A percentile compares a stretch with the other conserved stretches of the same genome.
phyloP scores from a whole-genome alignment of 2,113 vertebrate genomes.

The Limnothrissa miodon region DNA sequence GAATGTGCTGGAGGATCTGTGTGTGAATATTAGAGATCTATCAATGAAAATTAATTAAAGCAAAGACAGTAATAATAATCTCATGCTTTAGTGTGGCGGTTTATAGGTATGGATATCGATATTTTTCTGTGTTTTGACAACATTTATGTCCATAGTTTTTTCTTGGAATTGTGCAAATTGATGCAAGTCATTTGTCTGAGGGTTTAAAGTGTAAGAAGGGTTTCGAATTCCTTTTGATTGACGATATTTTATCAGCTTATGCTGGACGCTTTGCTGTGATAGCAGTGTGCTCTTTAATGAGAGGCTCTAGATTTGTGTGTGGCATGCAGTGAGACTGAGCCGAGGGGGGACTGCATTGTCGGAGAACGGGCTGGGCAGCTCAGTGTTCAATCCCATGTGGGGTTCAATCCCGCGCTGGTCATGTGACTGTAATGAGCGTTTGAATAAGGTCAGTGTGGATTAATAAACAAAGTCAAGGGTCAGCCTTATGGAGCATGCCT shows the following conservation, averaged over 20 bases:
- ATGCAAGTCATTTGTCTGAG: background rate
- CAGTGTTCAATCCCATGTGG: conserved; percentile 1
- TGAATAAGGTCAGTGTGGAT: conserved; percentile 5
- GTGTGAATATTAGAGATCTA: background rate
- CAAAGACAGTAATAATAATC: background rate
- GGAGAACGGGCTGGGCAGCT: background rate
- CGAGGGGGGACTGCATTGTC: background rate
- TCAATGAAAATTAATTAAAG: no score
- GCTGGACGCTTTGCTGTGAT: background rate
- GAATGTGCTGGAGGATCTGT: background rate
- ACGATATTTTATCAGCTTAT: background rate
- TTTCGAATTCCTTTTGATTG: no score
- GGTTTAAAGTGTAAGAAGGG: no score
- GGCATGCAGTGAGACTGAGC: background rate
- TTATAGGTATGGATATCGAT: background rate
- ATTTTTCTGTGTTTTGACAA: background rate
- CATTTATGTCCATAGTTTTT: background rate
- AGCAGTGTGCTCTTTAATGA: background rate
- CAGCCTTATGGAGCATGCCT: background rate
- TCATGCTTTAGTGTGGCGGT: background rate
- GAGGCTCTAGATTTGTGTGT: background rate
- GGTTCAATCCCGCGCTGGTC: background rate
- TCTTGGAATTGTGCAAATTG: background rate
- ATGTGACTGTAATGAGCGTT: background rate
- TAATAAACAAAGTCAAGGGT: background rate